Conservation (phyloP, 1,140 invertebrate genomes). For the Zophobas atratus region DNA sequence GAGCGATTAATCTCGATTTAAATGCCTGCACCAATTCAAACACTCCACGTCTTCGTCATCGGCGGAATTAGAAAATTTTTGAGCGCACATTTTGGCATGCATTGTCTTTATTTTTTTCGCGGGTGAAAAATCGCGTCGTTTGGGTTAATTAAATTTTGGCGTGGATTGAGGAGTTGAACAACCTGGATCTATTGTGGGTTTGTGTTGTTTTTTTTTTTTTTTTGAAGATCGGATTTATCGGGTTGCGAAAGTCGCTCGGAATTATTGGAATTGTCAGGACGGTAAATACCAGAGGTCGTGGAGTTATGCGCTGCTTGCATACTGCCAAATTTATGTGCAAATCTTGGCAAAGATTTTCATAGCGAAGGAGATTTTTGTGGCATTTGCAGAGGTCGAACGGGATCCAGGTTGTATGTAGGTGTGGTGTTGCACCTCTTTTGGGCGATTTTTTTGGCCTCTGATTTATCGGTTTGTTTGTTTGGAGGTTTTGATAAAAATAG, state of each 20-base stretch:
- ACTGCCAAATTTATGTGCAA: slow-evolving; percentile 3
- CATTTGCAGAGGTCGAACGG: neutral
- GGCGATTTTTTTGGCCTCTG: too few relatives aligned
- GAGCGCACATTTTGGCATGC: neutral
- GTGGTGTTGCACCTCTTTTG: too few relatives aligned
- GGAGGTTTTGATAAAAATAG: too few relatives aligned
- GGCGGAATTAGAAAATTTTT: too few relatives aligned
- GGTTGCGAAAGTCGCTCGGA: neutral
- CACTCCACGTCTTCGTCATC: neutral
- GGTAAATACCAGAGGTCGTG: neutral
- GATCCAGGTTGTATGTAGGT: too few relatives aligned
- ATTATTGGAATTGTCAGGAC: neutral
- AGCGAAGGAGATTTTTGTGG: too few relatives aligned
- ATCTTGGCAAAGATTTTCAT: neutral
- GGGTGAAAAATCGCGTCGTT: neutral
- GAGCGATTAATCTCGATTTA: neutral
- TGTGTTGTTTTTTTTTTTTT: neutral
- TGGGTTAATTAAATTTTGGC: neutral
- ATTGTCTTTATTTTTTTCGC: neutral
- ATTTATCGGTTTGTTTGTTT: too few relatives aligned
- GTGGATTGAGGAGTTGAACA: neutral
- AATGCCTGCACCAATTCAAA: neutral
- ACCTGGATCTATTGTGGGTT: neutral
- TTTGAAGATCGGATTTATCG: neutral
- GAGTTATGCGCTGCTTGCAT: slow-evolving; percentile 2